Evolutionary conservation across 2,113 vertebrate species (phyloP), one percentile per base, ranked within the genome.

Genomic region (Coryphaenoides rupestris): DNA sequence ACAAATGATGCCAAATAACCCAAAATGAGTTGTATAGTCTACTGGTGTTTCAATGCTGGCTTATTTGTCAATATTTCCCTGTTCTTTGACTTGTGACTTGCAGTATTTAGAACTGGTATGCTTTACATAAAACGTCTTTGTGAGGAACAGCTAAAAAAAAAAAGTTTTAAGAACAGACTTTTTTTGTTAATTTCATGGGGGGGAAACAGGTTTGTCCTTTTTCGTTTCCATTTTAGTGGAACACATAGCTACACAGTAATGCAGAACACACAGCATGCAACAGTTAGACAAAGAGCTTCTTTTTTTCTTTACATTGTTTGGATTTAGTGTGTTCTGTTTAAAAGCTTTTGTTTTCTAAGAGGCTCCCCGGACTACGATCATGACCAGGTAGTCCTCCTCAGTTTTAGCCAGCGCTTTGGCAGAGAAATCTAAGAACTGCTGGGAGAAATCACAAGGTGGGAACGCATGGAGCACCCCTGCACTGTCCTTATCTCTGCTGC

Each of bases 321-420:
- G 77, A 74, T 49, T 74, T 76, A 64, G 70, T 75, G 76, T 76
- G 70, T 78, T 82, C 58, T 47, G 57, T 61, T 63, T 63, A 66
- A 57, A 45, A 68, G 71, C 79, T 71, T 60, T 69, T 57, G 81
- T 82, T 70, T 84, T 87, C 94, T 96, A 99, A 82, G 97, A 98
- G 17, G 96, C 95, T 89, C 96, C 97, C 60, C 97, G 95, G 68
- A 99, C 97, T 87, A 99, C 98, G 91, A 99, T 93, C 96, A 99
- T 98, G 86, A 99, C 95, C 90, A 99, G 88, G 89, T 95, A 98
- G 94, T 99, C 97, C 78, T 99, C 97, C 87, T 98, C 95, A 72
- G 95, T 98, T 94, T 97, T 98, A 91, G 95, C 95, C 91, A 99
- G 82, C 66, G 94, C 93, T 92, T 97, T 98, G 85, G 97, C 96